Evolutionary conservation across 2,888 invertebrate species (phyloP), one percentile per base, ranked within the genome.

Genomic region (Eurois occulta): DNA sequence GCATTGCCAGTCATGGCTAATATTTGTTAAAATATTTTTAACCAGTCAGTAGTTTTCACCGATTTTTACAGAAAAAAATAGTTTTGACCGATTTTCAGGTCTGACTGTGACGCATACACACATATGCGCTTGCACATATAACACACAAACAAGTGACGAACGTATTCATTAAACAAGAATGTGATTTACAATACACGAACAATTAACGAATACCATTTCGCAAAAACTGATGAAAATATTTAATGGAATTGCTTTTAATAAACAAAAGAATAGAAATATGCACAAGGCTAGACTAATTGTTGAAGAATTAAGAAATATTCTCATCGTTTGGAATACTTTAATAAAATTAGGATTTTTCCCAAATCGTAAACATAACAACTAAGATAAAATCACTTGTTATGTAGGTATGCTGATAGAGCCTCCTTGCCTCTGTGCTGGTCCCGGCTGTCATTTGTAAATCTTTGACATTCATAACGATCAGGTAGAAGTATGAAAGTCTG

Each of bases 161-260:
- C 88, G 88, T 90, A 88, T 89, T 90, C 92, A 93, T 93, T 93
- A 93, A 87, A 84, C 81, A 89, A 90, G 91, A 91, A 93, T 92
- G 92, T 89, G 89, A 93, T 91, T 91, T 91, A 91, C 90, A 89
- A 86, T 88, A 78, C 77, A 67, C 35, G 70, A 75, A 87, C 87
- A 88, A 88, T 91, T 91, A 90, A 83, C 86, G 83, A 88, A 90
- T 89, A 78, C 87, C 84, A 84, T 91, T 91, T 91, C 89, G 90
- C 88, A 92, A 90, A 86, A 80, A 70, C 73, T 87, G 84, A 87
- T 86, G 86, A 84, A 87, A 85, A 81, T 79, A 84, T 82, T 82
- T 78, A 79, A 77, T 84, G 82, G 82, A 65, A 74, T 85, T 55
- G 67, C 77, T 72, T 38, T 77, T 83, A 86, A 74, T 71, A 52